A percentile compares a stretch with the other conserved stretches of the same genome.
Conservation (phyloP, 2,113 vertebrate genomes). For the Ophthalmotilapia sp. region DNA sequence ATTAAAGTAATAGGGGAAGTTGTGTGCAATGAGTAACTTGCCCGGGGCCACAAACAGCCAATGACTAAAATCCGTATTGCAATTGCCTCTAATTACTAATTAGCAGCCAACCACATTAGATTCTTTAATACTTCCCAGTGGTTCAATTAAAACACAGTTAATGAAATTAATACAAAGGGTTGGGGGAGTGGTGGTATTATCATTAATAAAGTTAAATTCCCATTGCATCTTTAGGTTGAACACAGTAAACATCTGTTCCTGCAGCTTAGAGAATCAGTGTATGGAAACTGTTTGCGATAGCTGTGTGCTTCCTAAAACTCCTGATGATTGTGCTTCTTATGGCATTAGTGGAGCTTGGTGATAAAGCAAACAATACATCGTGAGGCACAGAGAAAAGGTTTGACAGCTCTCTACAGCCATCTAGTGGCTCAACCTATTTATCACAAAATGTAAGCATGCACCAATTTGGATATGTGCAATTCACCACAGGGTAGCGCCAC, state of each 20-base stretch:
- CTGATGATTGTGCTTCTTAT: neutral
- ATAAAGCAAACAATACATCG: neutral
- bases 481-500: neutral
- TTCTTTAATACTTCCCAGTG: conserved; percentile 22
- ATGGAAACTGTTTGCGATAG: neutral
- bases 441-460: neutral
- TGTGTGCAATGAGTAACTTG: conserved; percentile 30
- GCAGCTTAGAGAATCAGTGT: neutral
- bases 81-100: conserved; percentile 59
- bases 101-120: conserved; percentile 31
- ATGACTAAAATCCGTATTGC: conserved; percentile 33
- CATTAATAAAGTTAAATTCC: conserved; percentile 33
- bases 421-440: conserved; percentile 39
- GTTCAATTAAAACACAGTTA: conserved; percentile 37
- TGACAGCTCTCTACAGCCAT: conserved; percentile 43
- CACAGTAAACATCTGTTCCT: neutral
- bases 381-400: neutral
- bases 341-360: neutral
- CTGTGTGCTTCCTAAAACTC: neutral
- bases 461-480: neutral
- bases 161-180: conserved; percentile 27
- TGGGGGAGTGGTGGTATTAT: neutral
- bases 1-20: conserved; percentile 35
- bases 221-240: neutral
- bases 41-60: conserved; percentile 25